phyloP scores from a whole-genome alignment of 2,113 vertebrate species.

The Alexandromys fortis region DNA sequence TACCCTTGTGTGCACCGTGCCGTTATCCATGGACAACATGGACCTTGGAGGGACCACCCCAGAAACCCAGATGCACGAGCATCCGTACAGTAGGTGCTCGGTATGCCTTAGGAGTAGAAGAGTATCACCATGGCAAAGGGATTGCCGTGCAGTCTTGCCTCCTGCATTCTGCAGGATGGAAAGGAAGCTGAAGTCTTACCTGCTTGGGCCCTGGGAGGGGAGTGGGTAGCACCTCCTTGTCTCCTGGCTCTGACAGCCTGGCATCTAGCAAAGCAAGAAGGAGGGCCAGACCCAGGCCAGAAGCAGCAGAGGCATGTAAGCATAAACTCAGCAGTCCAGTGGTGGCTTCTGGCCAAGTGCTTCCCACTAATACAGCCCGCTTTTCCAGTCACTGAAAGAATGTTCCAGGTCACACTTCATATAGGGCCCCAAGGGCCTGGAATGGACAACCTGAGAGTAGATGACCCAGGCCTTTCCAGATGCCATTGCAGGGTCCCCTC shows the following conservation, averaged over 20 bases:
- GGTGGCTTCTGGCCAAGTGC: neutral
- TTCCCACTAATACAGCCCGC: neutral
- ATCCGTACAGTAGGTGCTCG: neutral
- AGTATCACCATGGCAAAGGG: accelerated
- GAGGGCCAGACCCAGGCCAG: neutral
- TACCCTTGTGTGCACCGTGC: neutral
- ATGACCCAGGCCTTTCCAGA: neutral
- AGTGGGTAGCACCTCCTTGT: neutral
- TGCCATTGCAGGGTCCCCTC: neutral
- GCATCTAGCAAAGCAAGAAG: neutral
- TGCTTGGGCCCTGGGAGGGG: neutral
- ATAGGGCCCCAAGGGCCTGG: neutral
- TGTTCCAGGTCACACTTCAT: neutral
- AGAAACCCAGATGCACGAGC: neutral
- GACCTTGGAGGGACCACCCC: neutral
- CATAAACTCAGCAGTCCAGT: neutral
- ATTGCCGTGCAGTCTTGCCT: neutral
- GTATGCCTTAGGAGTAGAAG: neutral
- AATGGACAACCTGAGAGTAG: neutral
- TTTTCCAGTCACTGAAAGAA: neutral
- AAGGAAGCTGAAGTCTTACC: no score
- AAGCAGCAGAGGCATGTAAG: no score
- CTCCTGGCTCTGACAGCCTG: neutral
- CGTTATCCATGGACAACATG: accelerated
- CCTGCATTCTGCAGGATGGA: neutral